Conservation (phyloP, 2,888 invertebrate genomes). For the Mongoloraphidia duomilia region DNA sequence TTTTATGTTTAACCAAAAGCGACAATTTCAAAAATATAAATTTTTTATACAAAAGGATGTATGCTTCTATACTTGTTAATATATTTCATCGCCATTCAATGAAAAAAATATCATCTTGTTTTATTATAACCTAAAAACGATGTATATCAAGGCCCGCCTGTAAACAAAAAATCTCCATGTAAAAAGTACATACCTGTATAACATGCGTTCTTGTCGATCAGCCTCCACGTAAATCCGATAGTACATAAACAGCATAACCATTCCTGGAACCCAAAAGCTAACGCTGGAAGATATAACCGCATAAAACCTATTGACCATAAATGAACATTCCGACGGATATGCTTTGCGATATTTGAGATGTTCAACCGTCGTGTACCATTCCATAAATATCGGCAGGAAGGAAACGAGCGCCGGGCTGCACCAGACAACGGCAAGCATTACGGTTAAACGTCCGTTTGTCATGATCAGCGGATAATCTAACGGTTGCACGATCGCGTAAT, state of each 20-base stretch:
- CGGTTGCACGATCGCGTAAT: slow-evolving; percentile 87
- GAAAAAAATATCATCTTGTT: too few relatives aligned
- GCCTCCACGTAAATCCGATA: slow-evolving; percentile 78
- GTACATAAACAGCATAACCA: slow-evolving; percentile 87
- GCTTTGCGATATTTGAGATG: slow-evolving; percentile 53
- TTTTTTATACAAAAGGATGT: too few relatives aligned
- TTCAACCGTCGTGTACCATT: slow-evolving; percentile 83
- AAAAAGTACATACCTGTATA: slow-evolving; percentile 51
- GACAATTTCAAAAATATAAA: too few relatives aligned
- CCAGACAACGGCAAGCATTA: slow-evolving; percentile 85
- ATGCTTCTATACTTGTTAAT: too few relatives aligned
- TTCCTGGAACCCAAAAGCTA: slow-evolving; percentile 87
- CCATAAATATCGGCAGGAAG: slow-evolving; percentile 88
- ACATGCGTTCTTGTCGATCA: slow-evolving; percentile 68
- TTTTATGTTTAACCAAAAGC: too few relatives aligned
- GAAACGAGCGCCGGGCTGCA: slow-evolving; percentile 83
- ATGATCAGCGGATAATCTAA: slow-evolving; percentile 86
- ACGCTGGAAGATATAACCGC: slow-evolving; percentile 80
- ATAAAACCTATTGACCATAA: slow-evolving; percentile 74
- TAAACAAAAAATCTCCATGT: too few relatives aligned
- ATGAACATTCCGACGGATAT: slow-evolving; percentile 62
- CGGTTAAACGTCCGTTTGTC: slow-evolving; percentile 65
- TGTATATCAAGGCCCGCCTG: too few relatives aligned
- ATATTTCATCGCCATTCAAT: too few relatives aligned
- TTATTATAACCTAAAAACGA: too few relatives aligned